Base-by-base conservation (phyloP, 2,113 vertebrate species). In the Lethenteron camtschaticum region DNA sequence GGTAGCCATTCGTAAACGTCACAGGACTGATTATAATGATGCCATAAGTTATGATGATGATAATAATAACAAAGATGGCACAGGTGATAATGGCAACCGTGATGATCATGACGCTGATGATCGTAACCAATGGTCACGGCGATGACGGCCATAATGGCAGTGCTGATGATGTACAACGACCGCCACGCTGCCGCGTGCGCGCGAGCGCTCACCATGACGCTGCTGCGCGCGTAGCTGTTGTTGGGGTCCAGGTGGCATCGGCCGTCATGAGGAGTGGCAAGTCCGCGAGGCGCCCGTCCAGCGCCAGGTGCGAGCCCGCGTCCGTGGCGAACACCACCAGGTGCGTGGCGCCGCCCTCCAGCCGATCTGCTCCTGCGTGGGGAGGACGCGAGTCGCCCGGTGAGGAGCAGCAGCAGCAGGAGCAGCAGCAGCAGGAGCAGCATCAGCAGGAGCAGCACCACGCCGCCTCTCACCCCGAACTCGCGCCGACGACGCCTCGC, bases 321-420 rank as follows among this genome's bases (percentile, higher is more conserved):
- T 99, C 94, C 1, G 94, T 99, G 90, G 96, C 95, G 74, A 99
- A 79, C 70, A 99, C 83, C 73, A 99, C 80, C 60, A 99, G 81
- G 69, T 83, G 83, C 71, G 94, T 96, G 58, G 94, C 89, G 78
- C 89, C 88, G 20, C 85, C 83, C 94, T 79, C 94, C 94, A 99
- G 68, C 91, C 92, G 74, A 96, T 85, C 11, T 87, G 84, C 75
- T 76, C 81, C 91, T 99, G 75, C 71, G n/a, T 66, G 10, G 41
- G 41, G 41, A 41, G 41, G 41, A 41, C 5, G 41, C 41, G 41
- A 5, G 6, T 41, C 41, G 41, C 41, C 41, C 41, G 41, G 41
- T 41, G 41, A 41, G 41, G 41, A 41, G 41, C 41, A 41, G 41
- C 41, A 41, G 68, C 69, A 72, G 74, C 77, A 12, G 77, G 75